phyloP scores from a whole-genome alignment of 2,888 invertebrate species.

The Pyrrhosoma nymphula region DNA sequence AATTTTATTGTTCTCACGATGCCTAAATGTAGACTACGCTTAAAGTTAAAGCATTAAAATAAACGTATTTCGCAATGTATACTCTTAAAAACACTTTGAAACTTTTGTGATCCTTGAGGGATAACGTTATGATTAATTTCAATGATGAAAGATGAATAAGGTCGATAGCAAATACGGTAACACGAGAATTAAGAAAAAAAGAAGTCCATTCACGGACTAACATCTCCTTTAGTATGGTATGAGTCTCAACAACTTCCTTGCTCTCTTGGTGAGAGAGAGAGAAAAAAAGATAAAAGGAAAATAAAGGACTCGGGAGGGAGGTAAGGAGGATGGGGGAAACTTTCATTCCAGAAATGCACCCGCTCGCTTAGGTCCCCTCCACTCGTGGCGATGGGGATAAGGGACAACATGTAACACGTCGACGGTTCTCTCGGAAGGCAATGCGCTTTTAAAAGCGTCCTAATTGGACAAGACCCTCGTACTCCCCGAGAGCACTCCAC shows the following conservation, averaged over 20 bases:
- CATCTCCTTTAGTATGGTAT: constrained; percentile 28
- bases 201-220: not conserved
- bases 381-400: constrained; percentile 50
- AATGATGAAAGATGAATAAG: not conserved
- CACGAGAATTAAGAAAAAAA: not conserved
- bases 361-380: not conserved
- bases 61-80: too few species aligned
- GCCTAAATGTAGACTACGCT: too few species aligned
- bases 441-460: constrained; percentile 56
- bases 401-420: constrained; percentile 51
- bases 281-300: not conserved
- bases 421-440: constrained; percentile 46
- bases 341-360: constrained; percentile 32
- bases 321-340: not conserved
- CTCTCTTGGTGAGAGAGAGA: not conserved
- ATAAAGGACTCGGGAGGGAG: not conserved
- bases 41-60: too few species aligned
- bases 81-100: too few species aligned
- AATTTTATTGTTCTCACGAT: too few species aligned
- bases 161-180: not conserved
- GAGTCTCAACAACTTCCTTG: constrained; percentile 3
- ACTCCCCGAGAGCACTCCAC: constrained; percentile 24
- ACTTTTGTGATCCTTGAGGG: too few species aligned
- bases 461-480: constrained; percentile 61
- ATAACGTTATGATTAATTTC: not conserved